A percentile compares a stretch with the other conserved stretches of the same genome.
These are phyloP conservation scores for Gonocerus acuteangulatus DNA, from an alignment of 2,888 invertebrate genomes.

Conservation along the genomic window DNA sequence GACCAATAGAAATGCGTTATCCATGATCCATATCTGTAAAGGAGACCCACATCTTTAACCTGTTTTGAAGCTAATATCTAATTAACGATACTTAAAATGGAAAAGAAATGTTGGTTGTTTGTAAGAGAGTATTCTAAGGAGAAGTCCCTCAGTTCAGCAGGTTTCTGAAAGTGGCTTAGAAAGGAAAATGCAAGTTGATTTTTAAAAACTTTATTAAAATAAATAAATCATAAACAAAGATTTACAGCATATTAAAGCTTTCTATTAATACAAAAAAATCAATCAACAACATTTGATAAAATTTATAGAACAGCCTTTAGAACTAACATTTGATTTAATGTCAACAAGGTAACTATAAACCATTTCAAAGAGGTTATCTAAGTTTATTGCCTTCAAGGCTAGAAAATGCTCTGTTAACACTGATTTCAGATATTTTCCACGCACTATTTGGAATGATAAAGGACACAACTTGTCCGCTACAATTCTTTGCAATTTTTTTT, in stretches of 20 bases:
- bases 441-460: not conserved
- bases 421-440: not conserved
- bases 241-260: slow-evolving; percentile 21
- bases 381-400: no score
- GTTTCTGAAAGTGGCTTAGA: no score
- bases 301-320: not conserved
- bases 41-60: no score
- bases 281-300: not conserved
- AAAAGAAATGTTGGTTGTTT: no score
- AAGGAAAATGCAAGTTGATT: not conserved
- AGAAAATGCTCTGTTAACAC: not conserved
- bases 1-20: no score
- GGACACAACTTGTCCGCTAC: not conserved
- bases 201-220: slow-evolving; percentile 8
- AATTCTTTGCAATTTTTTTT: no score
- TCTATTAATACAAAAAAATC: not conserved
- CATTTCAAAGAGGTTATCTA: not conserved
- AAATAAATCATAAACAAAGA: slow-evolving; percentile 17
- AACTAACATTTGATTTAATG: not conserved
- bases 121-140: no score
- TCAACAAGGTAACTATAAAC: not conserved
- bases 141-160: no score
- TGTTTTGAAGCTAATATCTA: no score
- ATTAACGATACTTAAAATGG: no score
- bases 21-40: no score